Evolutionary conservation across 2,888 invertebrate genomes (phyloP).

Genomic region (Ormia ochracea): DNA sequence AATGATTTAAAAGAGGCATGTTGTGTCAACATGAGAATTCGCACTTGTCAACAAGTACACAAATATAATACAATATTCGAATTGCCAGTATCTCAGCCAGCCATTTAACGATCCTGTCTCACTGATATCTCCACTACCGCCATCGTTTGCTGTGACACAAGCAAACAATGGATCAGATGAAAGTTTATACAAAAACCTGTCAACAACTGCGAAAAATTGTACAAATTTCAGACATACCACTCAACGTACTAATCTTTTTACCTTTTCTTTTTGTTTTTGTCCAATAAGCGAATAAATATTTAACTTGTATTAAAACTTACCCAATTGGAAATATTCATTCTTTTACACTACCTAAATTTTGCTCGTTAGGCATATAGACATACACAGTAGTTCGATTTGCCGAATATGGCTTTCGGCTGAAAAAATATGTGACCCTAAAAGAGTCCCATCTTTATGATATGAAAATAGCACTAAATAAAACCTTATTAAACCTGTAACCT

Average conservation of each 20-base stretch:
- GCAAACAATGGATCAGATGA: constrained; percentile 57
- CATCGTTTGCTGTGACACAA: neutral
- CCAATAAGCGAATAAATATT: constrained; percentile 40
- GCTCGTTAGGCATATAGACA: too few relatives aligned
- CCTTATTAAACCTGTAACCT: too few relatives aligned
- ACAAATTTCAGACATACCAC: constrained; percentile 70
- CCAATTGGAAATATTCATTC: constrained; percentile 38
- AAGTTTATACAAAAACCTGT: constrained; percentile 66
- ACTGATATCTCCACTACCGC: constrained; percentile 51
- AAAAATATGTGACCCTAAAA: too few relatives aligned
- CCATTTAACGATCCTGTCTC: constrained; percentile 52
- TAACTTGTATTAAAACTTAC: neutral
- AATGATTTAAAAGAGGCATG: constrained; percentile 64
- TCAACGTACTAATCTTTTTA: constrained; percentile 55
- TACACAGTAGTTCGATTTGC: too few relatives aligned
- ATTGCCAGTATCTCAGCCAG: constrained; percentile 20
- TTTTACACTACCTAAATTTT: too few relatives aligned
- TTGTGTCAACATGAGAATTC: constrained; percentile 69
- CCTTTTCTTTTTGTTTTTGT: constrained; percentile 31
- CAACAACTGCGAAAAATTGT: constrained; percentile 69
- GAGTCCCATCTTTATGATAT: too few relatives aligned
- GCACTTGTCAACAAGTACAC: constrained; percentile 66
- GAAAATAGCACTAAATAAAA: too few relatives aligned
- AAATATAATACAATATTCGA: constrained; percentile 56
- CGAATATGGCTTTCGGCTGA: too few relatives aligned